These are phyloP conservation scores for Eucera pruinosa DNA, from an alignment of 2,888 invertebrate species.

Conservation along the genomic window DNA sequence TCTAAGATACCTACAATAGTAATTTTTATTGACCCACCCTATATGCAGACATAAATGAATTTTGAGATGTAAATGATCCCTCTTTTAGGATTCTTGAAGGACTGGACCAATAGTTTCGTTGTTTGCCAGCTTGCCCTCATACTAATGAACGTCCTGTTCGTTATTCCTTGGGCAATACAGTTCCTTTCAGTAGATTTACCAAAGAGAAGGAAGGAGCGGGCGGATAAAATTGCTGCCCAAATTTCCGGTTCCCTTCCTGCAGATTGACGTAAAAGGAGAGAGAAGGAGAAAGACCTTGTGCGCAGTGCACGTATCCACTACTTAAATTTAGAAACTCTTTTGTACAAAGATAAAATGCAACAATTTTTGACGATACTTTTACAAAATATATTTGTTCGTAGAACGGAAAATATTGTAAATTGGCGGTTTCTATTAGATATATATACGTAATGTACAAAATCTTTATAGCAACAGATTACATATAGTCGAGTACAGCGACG, in stretches of 20 bases:
- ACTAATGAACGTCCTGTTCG: constrained; percentile 88
- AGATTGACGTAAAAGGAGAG: constrained; percentile 46
- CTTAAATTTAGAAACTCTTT: constrained; percentile 15
- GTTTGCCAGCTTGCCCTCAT: constrained; percentile 89
- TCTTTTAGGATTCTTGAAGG: constrained; percentile 87
- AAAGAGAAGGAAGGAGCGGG: constrained; percentile 59
- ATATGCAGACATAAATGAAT: not conserved
- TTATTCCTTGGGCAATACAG: constrained; percentile 89
- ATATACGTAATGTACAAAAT: constrained; percentile 4
- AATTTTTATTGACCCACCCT: no score
- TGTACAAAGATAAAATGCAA: constrained; percentile 18
- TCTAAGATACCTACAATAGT: no score
- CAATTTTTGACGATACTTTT: constrained; percentile 3
- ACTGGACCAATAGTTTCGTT: constrained; percentile 88
- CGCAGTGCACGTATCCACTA: constrained; percentile 24
- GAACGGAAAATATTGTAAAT: constrained; percentile 1
- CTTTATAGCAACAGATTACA: no score
- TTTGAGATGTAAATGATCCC: constrained; percentile 58
- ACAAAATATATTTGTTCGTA: not conserved
- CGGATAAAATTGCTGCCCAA: constrained; percentile 47
- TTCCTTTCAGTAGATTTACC: constrained; percentile 73
- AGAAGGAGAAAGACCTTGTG: constrained; percentile 41
- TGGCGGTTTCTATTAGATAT: not conserved
- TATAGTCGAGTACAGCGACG: no score
- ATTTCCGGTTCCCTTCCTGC: constrained; percentile 51